Conservation (phyloP, 2,888 invertebrate genomes). For the Drosophila silvestris region DNA sequence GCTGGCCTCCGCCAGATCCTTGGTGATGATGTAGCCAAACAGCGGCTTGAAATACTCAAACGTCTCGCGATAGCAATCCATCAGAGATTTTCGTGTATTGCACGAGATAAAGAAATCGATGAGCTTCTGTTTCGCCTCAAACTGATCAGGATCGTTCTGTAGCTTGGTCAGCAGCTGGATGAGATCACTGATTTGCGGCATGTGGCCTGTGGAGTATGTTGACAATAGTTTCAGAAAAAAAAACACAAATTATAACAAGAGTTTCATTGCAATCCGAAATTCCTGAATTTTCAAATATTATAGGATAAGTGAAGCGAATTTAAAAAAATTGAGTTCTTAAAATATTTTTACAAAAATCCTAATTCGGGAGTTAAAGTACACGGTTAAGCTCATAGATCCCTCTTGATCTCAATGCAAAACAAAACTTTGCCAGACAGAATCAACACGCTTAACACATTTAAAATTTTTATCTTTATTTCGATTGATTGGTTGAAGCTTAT, state of each 20-base stretch:
- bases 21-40: slow-evolving; percentile 82
- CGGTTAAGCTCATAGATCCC: not conserved
- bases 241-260: not conserved
- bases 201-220: slow-evolving; percentile 63
- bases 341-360: not conserved
- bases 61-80: slow-evolving; percentile 83
- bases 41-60: slow-evolving; percentile 83
- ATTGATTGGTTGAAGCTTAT: no score
- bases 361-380: not conserved
- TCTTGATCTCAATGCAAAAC: not conserved
- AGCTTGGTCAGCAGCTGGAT: slow-evolving; percentile 76
- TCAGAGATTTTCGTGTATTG: slow-evolving; percentile 72
- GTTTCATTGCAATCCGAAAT: not conserved
- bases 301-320: not conserved
- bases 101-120: slow-evolving; percentile 83
- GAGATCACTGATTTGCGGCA: slow-evolving; percentile 72
- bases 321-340: not conserved
- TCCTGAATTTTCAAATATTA: not conserved
- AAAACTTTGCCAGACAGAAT: not conserved
- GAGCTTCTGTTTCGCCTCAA: slow-evolving; percentile 83
- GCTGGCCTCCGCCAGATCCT: slow-evolving; percentile 64
- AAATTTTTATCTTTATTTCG: not conserved
- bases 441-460: not conserved
- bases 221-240: not conserved
- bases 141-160: slow-evolving; percentile 77